Base-by-base conservation (phyloP, 2,888 invertebrate species). In the Aphidius colemani region DNA sequence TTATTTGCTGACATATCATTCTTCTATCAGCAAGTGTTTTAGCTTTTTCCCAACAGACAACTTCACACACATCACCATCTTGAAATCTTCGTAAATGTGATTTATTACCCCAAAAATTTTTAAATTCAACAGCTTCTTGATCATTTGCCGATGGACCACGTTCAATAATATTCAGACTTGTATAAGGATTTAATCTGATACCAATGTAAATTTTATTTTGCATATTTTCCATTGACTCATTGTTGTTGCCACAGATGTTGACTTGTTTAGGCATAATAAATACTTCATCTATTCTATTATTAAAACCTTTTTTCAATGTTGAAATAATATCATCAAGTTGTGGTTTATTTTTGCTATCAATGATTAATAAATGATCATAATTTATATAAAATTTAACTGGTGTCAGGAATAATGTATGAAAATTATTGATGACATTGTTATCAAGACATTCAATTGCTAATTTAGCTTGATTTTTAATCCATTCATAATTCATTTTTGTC, bases 41-140 rank as follows among this genome's bases (percentile, higher is more conserved):
- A 0, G 86, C 86, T 60, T 84, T 79, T 7, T 81, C 80, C 93
- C 98, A 98, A 70, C 94, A 88, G 40, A 96, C 93, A 2, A 96
- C 90, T 83, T 98, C 98, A 41, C 91, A 91, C 68, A 96, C 93
- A 63, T 90, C 86, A 9, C 96, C 95, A 83, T 98, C 98, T 78
- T 92, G 91, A 82, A 98, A 98, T 40, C 96, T 88, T 61, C 98
- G 87, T 67, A 98, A 84, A 72, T 95, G 92, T 0, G 95, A 91
- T 74, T 91, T 92, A 2, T 87, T 85, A 0, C 94, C 95, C 98
- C 98, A 98, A 82, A 98, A 96, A 13, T 87, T 83, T 68, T 92
- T 88, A 78, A 88, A 89, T 56, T 82, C 82, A 65, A 72, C 73
- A 3, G 86, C 87, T 86, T 90, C 89, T 0, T 88, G 86, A 44